Evolutionary conservation across 2,113 vertebrate genomes (phyloP).

Genomic region (Octodon degus): DNA sequence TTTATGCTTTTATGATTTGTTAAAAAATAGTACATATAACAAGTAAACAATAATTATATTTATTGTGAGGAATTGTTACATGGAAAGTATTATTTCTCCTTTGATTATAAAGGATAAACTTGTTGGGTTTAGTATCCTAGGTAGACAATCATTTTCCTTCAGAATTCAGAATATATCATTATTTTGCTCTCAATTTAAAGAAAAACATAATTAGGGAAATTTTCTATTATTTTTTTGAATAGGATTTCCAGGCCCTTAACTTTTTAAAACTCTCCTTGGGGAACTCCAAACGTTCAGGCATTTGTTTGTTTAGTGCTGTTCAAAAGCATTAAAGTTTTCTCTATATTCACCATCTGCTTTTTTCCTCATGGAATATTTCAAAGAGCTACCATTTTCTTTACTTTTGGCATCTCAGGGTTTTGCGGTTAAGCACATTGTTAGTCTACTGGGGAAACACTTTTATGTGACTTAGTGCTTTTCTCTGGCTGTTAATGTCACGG

Average conservation of each 20-base stretch:
- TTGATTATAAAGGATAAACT: neutral
- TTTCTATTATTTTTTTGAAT: neutral
- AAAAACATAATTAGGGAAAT: neutral
- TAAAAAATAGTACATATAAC: neutral
- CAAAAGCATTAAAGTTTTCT: neutral
- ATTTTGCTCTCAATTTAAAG: neutral
- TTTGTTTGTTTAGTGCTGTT: neutral
- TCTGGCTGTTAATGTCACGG: neutral
- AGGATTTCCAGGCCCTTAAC: neutral
- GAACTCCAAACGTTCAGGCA: neutral
- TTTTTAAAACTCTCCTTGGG: neutral
- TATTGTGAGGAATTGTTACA: neutral
- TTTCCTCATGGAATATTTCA: neutral
- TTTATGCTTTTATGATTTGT: neutral
- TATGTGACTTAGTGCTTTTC: neutral
- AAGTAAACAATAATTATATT: neutral
- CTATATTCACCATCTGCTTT: neutral
- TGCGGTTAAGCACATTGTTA: neutral
- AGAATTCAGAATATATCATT: neutral
- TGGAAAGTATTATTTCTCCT: neutral
- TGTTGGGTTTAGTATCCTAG: no score
- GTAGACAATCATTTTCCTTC: neutral
- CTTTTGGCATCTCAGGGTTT: neutral
- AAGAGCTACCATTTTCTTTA: neutral
- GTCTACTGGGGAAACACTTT: neutral